These are phyloP conservation scores for Xylota sylvarum DNA, from an alignment of 2,888 invertebrate genomes.

Conservation along the genomic window DNA sequence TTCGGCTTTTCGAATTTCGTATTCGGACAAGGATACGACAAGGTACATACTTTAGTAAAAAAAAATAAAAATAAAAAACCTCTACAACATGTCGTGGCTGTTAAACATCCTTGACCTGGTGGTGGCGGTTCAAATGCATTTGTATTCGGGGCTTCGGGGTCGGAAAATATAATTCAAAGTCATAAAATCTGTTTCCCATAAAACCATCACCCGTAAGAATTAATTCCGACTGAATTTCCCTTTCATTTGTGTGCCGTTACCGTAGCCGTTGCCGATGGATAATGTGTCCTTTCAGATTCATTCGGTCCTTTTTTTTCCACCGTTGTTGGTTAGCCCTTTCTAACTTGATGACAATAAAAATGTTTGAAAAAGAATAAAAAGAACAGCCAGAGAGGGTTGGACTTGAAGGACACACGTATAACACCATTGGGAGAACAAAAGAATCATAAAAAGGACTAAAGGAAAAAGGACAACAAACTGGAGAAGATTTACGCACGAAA, in stretches of 20 bases:
- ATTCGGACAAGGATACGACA: not conserved
- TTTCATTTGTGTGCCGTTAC: slow-evolving; percentile 19
- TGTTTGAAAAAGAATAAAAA: slow-evolving; percentile 19
- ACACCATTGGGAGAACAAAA: slow-evolving; percentile 18
- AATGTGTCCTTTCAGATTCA: slow-evolving; percentile 37
- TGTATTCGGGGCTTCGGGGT: not conserved
- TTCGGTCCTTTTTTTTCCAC: not conserved
- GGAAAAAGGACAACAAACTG: slow-evolving; percentile 34
- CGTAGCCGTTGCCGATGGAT: too few species aligned
- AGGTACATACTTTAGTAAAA: not conserved
- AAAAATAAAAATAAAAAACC: not conserved
- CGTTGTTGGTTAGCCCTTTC: slow-evolving; percentile 2
- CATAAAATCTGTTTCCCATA: slow-evolving; percentile 54
- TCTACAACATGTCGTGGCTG: not conserved
- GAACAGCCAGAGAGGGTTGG: slow-evolving; percentile 3
- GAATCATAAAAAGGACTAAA: not conserved
- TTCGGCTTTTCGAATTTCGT: slow-evolving; percentile 6
- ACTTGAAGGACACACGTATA: slow-evolving; percentile 2
- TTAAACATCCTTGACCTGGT: slow-evolving; percentile 25
- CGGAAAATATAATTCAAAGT: slow-evolving; percentile 49
- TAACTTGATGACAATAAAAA: slow-evolving; percentile 40
- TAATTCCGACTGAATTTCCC: slow-evolving; percentile 61
- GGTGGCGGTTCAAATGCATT: slow-evolving; percentile 14
- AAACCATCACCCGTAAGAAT: slow-evolving; percentile 67
- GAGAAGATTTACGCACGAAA: slow-evolving; percentile 57